Percentiles rank a stretch among this genome's conserved stretches.
phyloP scores from a whole-genome alignment of 2,113 vertebrate genomes.

The Corythornis vintsioides region DNA sequence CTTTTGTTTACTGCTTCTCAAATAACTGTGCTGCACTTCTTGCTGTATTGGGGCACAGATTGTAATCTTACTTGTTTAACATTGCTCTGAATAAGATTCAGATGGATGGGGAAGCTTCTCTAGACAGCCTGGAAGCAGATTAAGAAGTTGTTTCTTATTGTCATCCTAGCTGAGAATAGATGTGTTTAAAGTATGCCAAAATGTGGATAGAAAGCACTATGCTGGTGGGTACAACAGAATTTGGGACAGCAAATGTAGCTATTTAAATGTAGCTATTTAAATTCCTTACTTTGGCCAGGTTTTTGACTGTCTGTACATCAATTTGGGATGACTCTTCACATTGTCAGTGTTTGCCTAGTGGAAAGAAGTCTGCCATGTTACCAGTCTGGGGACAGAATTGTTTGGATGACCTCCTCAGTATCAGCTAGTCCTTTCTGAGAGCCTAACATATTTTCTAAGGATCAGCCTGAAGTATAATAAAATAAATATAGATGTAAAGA shows the following conservation, averaged over 20 bases:
- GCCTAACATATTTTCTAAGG: background rate
- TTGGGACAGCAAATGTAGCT: background rate
- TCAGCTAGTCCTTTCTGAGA: background rate
- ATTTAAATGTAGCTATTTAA: background rate
- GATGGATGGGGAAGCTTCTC: background rate
- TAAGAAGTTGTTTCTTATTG: conserved; percentile 16
- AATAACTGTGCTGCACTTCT: background rate
- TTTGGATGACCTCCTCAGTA: background rate
- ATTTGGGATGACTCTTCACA: background rate
- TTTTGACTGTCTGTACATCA: background rate
- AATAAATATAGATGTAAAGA: background rate
- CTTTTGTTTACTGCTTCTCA: background rate
- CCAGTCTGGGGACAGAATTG: background rate
- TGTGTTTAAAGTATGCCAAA: conserved; percentile 16
- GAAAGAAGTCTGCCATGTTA: background rate
- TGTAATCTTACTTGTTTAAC: background rate
- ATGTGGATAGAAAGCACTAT: conserved; percentile 16
- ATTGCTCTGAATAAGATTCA: background rate
- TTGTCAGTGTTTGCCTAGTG: background rate
- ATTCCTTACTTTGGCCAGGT: background rate
- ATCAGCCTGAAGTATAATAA: background rate
- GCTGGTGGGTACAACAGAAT: background rate
- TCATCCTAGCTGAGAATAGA: conserved; percentile 24
- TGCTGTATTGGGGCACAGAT: background rate
- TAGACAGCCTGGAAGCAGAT: background rate